Conservation (phyloP, 2,113 vertebrate species). For the Illadopsis cleaveri region DNA sequence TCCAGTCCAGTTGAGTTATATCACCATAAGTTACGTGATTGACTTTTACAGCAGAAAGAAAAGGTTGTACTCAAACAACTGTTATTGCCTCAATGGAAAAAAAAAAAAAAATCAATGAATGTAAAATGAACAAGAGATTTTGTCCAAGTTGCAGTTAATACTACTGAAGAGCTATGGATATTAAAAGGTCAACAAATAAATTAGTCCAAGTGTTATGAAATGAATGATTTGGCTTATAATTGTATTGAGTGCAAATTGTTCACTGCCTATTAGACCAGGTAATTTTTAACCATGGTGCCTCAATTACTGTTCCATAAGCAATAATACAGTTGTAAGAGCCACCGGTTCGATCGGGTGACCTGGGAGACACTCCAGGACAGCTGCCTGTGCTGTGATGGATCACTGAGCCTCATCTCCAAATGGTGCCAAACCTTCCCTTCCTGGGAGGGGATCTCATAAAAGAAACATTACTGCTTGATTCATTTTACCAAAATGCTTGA, state of each 20-base stretch:
- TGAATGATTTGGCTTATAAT: conserved; percentile 83
- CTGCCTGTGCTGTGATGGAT: conserved; percentile 90
- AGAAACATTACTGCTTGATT: conserved; percentile 77
- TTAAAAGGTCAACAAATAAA: conserved; percentile 83
- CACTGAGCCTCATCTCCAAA: conserved; percentile 81
- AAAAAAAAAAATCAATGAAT: conserved; percentile 92
- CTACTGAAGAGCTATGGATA: conserved; percentile 83
- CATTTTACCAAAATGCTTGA: conserved; percentile 75
- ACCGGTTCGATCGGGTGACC: conserved; percentile 91
- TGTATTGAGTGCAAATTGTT: conserved; percentile 82
- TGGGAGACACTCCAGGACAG: conserved; percentile 90
- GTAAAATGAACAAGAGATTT: conserved; percentile 91
- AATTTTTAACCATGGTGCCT: conserved; percentile 80
- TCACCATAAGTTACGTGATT: conserved; percentile 78
- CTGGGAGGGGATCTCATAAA: conserved; percentile 72
- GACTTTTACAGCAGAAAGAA: conserved; percentile 89
- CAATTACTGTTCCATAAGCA: conserved; percentile 87
- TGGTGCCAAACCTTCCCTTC: conserved; percentile 71
- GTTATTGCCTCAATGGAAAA: conserved; percentile 90
- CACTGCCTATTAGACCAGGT: conserved; percentile 77
- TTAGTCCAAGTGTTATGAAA: conserved; percentile 80
- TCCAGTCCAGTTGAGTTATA: conserved; percentile 60
- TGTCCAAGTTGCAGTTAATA: conserved; percentile 89
- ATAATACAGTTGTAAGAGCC: conserved; percentile 93
- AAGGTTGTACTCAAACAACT: conserved; percentile 87